A percentile compares a stretch with the other conserved stretches of the same genome.
These are phyloP conservation scores for Otolemur crassicaudatus DNA, from an alignment of 2,797 vertebrate genomes.

Conservation along the genomic window DNA sequence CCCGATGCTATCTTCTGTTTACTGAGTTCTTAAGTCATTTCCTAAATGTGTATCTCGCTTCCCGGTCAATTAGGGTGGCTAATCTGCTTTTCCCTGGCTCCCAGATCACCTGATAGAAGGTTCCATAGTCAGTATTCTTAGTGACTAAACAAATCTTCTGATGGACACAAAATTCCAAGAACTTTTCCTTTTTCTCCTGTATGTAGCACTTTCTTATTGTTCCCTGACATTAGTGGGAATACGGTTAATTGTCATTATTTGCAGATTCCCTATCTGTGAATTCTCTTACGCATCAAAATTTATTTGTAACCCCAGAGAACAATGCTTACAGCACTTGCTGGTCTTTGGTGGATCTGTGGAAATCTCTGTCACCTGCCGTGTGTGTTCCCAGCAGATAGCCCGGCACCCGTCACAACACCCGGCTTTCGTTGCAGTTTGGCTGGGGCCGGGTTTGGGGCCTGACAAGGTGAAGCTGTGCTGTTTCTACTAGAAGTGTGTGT, in stretches of 20 bases:
- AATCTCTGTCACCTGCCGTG: not conserved
- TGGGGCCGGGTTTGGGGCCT: no score
- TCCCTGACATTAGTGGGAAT: not conserved
- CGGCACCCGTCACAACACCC: no score
- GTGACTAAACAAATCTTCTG: not conserved
- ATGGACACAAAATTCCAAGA: not conserved
- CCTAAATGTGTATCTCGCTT: not conserved
- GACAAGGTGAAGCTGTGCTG: not conserved
- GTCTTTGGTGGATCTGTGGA: not conserved
- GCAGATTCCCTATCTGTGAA: not conserved
- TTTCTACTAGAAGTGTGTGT: not conserved
- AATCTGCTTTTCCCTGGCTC: not conserved
- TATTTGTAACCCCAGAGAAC: not conserved
- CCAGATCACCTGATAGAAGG: not conserved
- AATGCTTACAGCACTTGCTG: fast-evolving
- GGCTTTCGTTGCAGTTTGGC: no score
- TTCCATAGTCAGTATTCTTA: not conserved
- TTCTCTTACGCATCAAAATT: not conserved
- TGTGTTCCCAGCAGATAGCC: not conserved
- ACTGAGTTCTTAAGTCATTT: not conserved
- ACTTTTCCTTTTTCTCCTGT: not conserved
- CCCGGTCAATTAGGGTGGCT: not conserved
- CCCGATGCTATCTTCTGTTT: not conserved
- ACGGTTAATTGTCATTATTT: not conserved
- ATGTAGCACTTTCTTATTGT: not conserved